Conservation (phyloP, 2,888 invertebrate genomes). For the Erebia palarica region DNA sequence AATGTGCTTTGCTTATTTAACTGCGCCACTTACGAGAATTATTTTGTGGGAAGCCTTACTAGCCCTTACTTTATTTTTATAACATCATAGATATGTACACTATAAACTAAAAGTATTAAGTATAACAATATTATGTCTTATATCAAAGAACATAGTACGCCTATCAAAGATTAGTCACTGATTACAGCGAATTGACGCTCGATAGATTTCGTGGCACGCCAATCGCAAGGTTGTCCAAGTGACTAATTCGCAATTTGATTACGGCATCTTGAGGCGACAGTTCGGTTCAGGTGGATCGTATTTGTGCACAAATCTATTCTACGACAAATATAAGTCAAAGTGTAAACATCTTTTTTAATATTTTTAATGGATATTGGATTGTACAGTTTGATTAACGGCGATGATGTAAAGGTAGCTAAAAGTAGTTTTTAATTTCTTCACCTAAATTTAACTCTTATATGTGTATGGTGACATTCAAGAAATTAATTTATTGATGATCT, state of each 20-base stretch:
- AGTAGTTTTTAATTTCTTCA: neutral
- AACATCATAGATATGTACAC: neutral
- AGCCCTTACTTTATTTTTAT: neutral
- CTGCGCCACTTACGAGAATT: too few relatives aligned
- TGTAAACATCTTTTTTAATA: neutral
- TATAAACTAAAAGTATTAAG: neutral
- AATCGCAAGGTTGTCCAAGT: conserved; percentile 35
- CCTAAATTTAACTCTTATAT: neutral
- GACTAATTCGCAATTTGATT: conserved; percentile 35
- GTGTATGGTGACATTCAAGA: neutral
- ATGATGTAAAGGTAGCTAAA: neutral
- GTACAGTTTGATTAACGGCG: neutral
- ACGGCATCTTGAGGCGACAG: conserved; percentile 32
- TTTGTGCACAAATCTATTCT: conserved; percentile 7
- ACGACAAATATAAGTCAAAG: neutral
- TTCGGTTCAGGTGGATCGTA: conserved; percentile 20
- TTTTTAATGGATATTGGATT: neutral
- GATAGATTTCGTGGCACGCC: conserved; percentile 33
- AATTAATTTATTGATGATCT: neutral
- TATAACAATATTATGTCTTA: neutral
- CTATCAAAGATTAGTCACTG: conserved; percentile 32
- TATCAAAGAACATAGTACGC: neutral
- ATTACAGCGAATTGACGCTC: conserved; percentile 30
- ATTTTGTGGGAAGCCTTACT: neutral
- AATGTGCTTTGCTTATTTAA: too few relatives aligned